Evolutionary conservation across 2,113 vertebrate genomes (phyloP).

Genomic region (Buteo buteo): DNA sequence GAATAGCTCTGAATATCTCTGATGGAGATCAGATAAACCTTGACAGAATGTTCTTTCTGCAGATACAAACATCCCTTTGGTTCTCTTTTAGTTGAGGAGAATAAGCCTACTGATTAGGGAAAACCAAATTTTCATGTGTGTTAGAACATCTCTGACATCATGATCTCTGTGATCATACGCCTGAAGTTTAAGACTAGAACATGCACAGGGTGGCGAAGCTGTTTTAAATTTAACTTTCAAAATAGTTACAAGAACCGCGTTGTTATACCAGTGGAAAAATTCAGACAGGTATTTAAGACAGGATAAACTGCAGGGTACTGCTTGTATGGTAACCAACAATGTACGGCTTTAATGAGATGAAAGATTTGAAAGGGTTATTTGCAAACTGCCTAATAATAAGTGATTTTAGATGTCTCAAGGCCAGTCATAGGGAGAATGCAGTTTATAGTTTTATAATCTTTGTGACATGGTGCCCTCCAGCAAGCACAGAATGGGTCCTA

Average conservation of each 20-base stretch:
- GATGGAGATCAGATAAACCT: not conserved
- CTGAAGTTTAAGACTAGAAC: not conserved
- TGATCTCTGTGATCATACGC: not conserved
- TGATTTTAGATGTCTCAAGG: slow-evolving; percentile 64
- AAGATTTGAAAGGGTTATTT: slow-evolving; percentile 61
- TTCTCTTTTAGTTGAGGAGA: not conserved
- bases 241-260: not conserved
- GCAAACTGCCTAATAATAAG: slow-evolving; percentile 58
- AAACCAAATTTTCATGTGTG: not conserved
- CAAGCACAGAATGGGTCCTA: slow-evolving; percentile 64
- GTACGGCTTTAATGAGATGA: not conserved
- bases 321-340: not conserved
- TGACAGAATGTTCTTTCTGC: not conserved
- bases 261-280: not conserved
- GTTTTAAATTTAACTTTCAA: not conserved
- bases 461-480: slow-evolving; percentile 54
- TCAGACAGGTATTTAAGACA: not conserved
- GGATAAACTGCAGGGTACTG: not conserved
- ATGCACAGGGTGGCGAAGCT: not conserved
- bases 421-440: slow-evolving; percentile 49
- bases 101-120: not conserved
- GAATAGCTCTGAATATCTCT: not conserved
- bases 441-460: slow-evolving; percentile 68
- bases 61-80: not conserved
- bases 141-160: not conserved